These are phyloP conservation scores for Sardina pilchardus DNA, from an alignment of 2,113 vertebrate genomes.

Conservation along the genomic window DNA sequence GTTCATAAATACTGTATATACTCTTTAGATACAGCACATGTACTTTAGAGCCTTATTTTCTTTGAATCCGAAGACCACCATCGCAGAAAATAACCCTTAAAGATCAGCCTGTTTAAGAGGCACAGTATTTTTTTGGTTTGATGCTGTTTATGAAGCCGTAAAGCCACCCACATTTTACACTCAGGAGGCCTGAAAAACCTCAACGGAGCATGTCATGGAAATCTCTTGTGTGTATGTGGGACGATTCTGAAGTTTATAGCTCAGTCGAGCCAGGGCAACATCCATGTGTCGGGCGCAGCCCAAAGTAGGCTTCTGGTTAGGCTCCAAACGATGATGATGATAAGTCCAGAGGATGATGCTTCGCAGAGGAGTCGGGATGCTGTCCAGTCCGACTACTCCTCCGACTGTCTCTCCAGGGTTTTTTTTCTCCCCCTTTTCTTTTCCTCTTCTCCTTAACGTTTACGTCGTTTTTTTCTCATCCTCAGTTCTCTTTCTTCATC, in stretches of 20 bases:
- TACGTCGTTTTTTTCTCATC: neutral
- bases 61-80: slow-evolving; percentile 1
- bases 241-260: neutral
- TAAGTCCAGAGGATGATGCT: neutral
- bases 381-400: neutral
- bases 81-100: neutral
- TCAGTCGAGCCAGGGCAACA: neutral
- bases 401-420: neutral
- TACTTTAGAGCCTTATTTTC: neutral
- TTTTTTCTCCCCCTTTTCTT: neutral
- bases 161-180: neutral
- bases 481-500: neutral
- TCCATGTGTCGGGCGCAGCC: neutral
- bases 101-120: neutral
- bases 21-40: neutral
- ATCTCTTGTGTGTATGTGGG: neutral
- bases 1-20: neutral
- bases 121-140: slow-evolving; percentile 9
- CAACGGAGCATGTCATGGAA: neutral
- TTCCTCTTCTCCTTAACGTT: neutral
- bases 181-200: neutral
- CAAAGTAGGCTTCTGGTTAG: neutral
- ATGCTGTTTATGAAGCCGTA: slow-evolving; percentile 9
- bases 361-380: neutral
- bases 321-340: neutral